phyloP scores from a whole-genome alignment of 2,888 invertebrate genomes.

The Therioaphis trifolii region DNA sequence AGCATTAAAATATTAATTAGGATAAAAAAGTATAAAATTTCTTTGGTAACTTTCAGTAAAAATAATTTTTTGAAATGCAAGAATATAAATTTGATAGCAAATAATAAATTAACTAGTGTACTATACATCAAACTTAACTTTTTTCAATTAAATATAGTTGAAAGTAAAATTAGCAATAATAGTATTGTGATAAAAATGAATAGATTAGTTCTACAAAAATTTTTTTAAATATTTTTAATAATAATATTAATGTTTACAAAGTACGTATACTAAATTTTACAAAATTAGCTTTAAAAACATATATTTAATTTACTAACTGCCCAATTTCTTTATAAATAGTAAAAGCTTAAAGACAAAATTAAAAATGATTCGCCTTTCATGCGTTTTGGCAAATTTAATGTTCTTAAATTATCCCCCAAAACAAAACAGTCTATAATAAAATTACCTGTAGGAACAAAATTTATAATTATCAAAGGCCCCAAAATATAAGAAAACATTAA shows the following conservation, averaged over 20 bases:
- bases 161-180: not conserved
- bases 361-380: not conserved
- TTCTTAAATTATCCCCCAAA: conserved; percentile 18
- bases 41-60: not conserved
- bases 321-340: conserved; percentile 5
- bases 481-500: conserved; percentile 38
- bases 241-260: conserved; percentile 14
- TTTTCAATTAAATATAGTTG: not conserved
- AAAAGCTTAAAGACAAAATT: conserved; percentile 36
- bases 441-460: conserved; percentile 61
- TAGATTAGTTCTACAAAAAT: conserved; percentile 21
- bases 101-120: not conserved
- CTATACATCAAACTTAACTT: not conserved
- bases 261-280: conserved; percentile 10
- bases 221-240: not conserved
- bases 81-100: conserved; percentile 18
- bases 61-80: conserved; percentile 18
- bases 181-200: not conserved
- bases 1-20: not conserved
- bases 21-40: not conserved
- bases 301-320: not conserved
- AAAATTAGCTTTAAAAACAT: not conserved
- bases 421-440: conserved; percentile 57
- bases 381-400: conserved; percentile 18
- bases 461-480: conserved; percentile 40